These are phyloP conservation scores for Branchinecta lynchi DNA, from an alignment of 1,140 invertebrate species.

Conservation along the genomic window DNA sequence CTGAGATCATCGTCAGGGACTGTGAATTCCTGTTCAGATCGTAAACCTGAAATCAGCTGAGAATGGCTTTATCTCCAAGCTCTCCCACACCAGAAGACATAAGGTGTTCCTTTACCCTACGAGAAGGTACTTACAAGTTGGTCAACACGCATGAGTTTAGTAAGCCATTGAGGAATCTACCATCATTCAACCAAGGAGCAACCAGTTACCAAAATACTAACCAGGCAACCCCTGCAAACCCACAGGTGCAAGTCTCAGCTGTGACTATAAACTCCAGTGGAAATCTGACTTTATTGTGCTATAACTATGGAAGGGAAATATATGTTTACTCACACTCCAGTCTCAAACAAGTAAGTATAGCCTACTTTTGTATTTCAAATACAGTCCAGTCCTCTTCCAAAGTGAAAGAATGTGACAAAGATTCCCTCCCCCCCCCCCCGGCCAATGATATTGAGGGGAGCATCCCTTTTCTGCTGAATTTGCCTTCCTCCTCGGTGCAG, in stretches of 20 bases:
- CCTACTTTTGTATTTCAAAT: background rate
- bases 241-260: background rate
- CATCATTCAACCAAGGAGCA: background rate
- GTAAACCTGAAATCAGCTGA: background rate
- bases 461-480: too few species aligned
- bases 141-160: background rate
- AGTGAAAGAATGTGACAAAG: too few species aligned
- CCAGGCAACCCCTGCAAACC: background rate
- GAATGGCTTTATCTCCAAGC: background rate
- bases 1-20: too few species aligned
- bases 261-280: background rate
- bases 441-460: too few species aligned
- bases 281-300: background rate
- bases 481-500: too few species aligned
- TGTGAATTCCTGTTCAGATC: too few species aligned
- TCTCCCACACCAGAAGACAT: background rate
- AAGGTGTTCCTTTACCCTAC: background rate
- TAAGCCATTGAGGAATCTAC: background rate
- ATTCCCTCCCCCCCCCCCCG: too few species aligned
- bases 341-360: background rate
- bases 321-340: background rate
- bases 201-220: background rate
- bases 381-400: too few species aligned
- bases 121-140: background rate
- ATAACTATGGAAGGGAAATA: conserved; percentile 3